Evolutionary conservation across 2,113 vertebrate species (phyloP).

Genomic region (Mirza zaza): DNA sequence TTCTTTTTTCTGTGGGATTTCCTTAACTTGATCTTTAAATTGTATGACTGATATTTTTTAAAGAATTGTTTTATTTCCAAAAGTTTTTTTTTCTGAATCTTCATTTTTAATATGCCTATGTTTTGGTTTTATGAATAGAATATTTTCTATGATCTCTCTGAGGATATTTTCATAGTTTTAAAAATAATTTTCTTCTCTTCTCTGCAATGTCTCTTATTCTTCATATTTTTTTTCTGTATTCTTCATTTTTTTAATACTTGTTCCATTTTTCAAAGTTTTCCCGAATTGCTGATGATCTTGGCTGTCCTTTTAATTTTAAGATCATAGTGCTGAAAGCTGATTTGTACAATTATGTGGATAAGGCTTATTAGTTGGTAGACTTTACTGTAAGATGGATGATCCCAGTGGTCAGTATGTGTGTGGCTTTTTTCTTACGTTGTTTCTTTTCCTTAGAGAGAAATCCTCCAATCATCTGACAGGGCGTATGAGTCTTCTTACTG

Average conservation of each 20-base stretch:
- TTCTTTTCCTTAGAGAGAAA: background rate
- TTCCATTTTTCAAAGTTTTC: background rate
- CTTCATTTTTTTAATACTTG: background rate
- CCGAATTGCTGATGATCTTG: background rate
- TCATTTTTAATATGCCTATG: background rate
- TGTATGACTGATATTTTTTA: background rate
- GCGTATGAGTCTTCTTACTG: background rate
- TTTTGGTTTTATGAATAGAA: background rate
- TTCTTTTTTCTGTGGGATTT: background rate
- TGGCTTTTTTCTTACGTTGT: background rate
- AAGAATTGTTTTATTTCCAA: background rate
- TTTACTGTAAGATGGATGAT: background rate
- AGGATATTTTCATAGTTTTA: background rate
- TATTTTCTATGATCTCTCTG: background rate
- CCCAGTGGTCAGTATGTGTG: background rate
- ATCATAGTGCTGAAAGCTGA: background rate
- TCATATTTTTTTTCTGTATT: background rate
- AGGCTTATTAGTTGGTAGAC: background rate
- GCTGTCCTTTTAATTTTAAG: background rate
- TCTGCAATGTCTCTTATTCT: background rate
- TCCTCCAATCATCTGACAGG: background rate
- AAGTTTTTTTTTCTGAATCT: background rate
- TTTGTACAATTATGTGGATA: background rate
- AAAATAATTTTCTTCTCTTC: background rate
- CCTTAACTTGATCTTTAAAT: background rate